phyloP scores from a whole-genome alignment of 2,888 invertebrate species.

The Calameuta idolon region DNA sequence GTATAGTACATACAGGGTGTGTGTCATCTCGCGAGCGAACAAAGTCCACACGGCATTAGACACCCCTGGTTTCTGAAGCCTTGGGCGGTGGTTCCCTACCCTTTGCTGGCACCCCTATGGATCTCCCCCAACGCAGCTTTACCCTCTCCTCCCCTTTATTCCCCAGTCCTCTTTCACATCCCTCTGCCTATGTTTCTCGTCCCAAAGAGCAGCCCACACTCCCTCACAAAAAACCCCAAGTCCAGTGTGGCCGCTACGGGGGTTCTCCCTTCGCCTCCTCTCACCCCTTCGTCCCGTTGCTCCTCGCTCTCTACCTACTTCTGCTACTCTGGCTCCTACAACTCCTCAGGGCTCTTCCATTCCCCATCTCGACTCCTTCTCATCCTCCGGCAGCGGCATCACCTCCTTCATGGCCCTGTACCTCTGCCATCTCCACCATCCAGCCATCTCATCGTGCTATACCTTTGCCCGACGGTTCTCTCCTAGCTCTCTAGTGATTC shows the following conservation, averaged over 20 bases:
- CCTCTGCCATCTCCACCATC: constrained; percentile 15
- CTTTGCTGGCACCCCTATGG: constrained; percentile 62
- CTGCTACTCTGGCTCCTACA: constrained; percentile 23
- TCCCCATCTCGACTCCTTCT: constrained; percentile 26
- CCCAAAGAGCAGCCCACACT: constrained; percentile 44
- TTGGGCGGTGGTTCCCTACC: constrained; percentile 59
- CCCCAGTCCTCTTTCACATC: constrained; percentile 25
- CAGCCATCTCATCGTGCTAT: constrained; percentile 24
- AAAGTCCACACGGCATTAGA: constrained; percentile 59
- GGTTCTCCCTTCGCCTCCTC: constrained; percentile 55
- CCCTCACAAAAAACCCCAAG: constrained; percentile 19
- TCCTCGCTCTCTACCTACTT: constrained; percentile 27
- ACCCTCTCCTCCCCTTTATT: constrained; percentile 36
- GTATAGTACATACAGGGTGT: constrained; percentile 14
- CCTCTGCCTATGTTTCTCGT: constrained; percentile 44
- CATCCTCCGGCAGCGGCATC: constrained; percentile 23
- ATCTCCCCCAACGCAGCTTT: constrained; percentile 44
- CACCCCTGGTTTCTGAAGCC: constrained; percentile 59
- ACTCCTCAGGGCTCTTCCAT: constrained; percentile 29
- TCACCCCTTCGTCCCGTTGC: constrained; percentile 50
- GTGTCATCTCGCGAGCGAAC: constrained; percentile 52
- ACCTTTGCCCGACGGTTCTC: constrained; percentile 13
- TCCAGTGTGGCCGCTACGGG: constrained; percentile 62
- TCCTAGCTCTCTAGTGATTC: constrained; percentile 38
- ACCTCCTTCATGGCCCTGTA: constrained; percentile 26